These are phyloP conservation scores for Drosophila novamexicana DNA, from an alignment of 1,140 invertebrate species.

Conservation along the genomic window DNA sequence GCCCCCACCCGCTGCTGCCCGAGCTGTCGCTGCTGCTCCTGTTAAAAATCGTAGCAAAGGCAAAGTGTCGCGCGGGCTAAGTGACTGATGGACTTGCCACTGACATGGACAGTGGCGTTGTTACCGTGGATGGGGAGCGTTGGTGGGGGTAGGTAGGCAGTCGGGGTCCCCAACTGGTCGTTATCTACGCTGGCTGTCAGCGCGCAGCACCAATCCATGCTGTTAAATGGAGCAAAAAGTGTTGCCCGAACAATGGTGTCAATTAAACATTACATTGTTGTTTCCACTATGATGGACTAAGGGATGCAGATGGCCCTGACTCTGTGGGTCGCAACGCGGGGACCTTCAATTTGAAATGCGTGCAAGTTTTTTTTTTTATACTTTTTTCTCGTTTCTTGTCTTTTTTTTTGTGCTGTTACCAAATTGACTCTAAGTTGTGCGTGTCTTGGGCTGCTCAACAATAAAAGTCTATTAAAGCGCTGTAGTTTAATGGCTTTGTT, in stretches of 20 bases:
- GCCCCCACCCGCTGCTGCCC: not conserved
- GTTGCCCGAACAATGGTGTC: conserved; percentile 79
- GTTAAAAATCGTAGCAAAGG: conserved; percentile 39
- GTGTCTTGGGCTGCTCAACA: conserved; percentile 39
- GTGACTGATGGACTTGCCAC: conserved; percentile 72
- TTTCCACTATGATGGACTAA: conserved; percentile 49
- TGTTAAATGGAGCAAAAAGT: conserved; percentile 82
- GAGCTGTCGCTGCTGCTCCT: not conserved
- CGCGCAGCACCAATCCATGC: conserved; percentile 72
- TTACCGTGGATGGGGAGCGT: not conserved
- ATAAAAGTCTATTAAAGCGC: conserved; percentile 60
- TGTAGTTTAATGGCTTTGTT: conserved; percentile 54
- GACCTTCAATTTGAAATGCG: conserved; percentile 66
- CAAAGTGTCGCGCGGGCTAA: conserved; percentile 65
- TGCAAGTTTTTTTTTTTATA: conserved; percentile 34
- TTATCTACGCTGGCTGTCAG: conserved; percentile 64
- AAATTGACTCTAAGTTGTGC: conserved; percentile 24
- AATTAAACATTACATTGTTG: conserved; percentile 82
- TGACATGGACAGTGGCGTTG: conserved; percentile 34
- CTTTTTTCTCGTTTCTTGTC: conserved; percentile 1
- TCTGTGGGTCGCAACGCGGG: conserved; percentile 22
- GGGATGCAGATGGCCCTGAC: conserved; percentile 38
- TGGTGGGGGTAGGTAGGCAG: too few relatives aligned
- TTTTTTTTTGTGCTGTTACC: conserved; percentile 6
- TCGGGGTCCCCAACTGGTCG: conserved; percentile 13